Evolutionary conservation across 2,113 vertebrate genomes (phyloP).

Genomic region (Merops nubicus): DNA sequence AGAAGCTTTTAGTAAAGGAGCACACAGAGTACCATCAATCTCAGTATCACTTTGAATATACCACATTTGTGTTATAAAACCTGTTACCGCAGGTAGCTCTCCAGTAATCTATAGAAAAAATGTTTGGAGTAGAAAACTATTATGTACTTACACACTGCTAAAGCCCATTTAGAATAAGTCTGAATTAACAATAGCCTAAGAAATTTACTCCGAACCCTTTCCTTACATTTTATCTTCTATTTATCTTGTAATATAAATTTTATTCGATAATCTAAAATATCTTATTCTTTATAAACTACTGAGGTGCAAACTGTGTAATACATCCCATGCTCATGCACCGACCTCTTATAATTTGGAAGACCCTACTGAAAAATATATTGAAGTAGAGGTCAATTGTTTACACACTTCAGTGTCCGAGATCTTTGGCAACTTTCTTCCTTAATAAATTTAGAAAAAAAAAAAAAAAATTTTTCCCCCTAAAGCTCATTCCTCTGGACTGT

Average conservation of each 20-base stretch:
- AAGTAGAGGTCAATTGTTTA: neutral
- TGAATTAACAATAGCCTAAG: neutral
- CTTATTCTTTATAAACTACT: neutral
- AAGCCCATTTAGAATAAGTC: neutral
- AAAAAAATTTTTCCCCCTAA: neutral
- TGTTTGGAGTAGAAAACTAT: neutral
- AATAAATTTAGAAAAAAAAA: neutral
- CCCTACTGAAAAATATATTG: neutral
- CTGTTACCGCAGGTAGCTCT: rapidly evolving
- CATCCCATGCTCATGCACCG: rapidly evolving
- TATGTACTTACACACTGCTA: rapidly evolving
- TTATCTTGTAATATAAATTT: neutral
- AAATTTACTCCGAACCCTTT: neutral
- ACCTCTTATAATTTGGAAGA: neutral
- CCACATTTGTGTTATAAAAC: neutral
- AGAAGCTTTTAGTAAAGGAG: neutral
- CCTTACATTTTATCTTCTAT: neutral
- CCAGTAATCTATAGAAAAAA: neutral
- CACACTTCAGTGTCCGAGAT: neutral
- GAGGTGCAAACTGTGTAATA: neutral
- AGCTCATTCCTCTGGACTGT: neutral
- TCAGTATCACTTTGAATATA: neutral
- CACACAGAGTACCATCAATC: neutral
- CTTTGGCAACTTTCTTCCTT: neutral
- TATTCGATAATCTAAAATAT: neutral